Conservation (phyloP, 2,797 vertebrate genomes). For the Arrhamphus sclerolepis region DNA sequence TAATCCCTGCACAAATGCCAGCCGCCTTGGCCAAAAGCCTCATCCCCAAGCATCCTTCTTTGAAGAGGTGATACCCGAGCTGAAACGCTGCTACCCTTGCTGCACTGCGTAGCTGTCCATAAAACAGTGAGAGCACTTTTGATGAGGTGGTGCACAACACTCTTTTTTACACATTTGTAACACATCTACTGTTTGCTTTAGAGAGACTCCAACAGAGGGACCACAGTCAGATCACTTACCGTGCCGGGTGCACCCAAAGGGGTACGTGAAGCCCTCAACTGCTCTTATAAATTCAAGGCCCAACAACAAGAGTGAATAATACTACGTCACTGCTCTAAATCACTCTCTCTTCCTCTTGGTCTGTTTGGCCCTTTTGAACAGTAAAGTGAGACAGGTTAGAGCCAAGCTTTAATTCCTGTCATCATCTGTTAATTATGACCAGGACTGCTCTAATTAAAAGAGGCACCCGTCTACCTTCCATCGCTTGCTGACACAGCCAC, state of each 20-base stretch:
- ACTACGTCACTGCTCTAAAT: constrained; percentile 50
- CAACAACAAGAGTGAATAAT: constrained; percentile 49
- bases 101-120: constrained; percentile 55
- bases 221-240: constrained; percentile 48
- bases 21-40: constrained; percentile 79
- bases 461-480: constrained; percentile 80
- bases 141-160: constrained; percentile 56
- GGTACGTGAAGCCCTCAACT: constrained; percentile 40
- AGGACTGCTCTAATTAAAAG: constrained; percentile 85
- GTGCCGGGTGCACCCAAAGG: constrained; percentile 46
- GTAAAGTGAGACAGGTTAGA: constrained; percentile 80
- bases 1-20: constrained; percentile 85
- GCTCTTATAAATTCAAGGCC: constrained; percentile 45
- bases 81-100: constrained; percentile 61
- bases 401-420: constrained; percentile 85
- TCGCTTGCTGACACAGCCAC: constrained; percentile 67
- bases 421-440: constrained; percentile 86
- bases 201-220: constrained; percentile 31
- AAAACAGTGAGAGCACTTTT: constrained; percentile 70
- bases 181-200: constrained; percentile 68
- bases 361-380: constrained; percentile 69
- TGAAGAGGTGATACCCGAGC: constrained; percentile 84
- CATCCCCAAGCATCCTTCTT: constrained; percentile 74
- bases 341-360: constrained; percentile 55
- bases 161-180: constrained; percentile 61